Evolutionary conservation across 2,797 vertebrate species (phyloP).

Genomic region (Adelosebastes latens): DNA sequence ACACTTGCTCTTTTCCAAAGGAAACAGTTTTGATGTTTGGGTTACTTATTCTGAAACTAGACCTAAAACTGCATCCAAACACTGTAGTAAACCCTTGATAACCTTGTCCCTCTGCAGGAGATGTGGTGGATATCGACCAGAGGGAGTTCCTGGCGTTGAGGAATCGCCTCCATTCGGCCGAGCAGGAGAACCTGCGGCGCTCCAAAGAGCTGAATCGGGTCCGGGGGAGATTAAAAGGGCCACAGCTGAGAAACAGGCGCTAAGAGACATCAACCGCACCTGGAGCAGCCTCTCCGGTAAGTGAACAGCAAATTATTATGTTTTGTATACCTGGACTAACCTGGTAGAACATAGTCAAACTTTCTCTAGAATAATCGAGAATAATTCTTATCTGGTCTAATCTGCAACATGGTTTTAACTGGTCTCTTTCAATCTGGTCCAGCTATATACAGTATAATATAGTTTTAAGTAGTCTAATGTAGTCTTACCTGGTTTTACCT

Average conservation of each 20-base stretch:
- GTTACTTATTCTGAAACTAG: not conserved
- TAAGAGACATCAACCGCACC: slow-evolving; percentile 92
- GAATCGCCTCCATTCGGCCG: slow-evolving; percentile 91
- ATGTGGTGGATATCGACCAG: slow-evolving; percentile 95
- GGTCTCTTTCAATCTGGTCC: not conserved
- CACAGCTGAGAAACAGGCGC: slow-evolving; percentile 92
- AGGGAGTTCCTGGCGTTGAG: slow-evolving; percentile 93
- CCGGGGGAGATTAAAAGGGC: slow-evolving; percentile 95
- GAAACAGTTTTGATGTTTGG: not conserved
- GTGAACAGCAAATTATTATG: not conserved
- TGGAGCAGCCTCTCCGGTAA: slow-evolving; percentile 87
- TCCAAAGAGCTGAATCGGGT: slow-evolving; percentile 97
- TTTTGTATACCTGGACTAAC: not conserved
- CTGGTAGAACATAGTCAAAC: not conserved
- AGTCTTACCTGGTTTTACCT: not conserved
- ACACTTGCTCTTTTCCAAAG: not conserved
- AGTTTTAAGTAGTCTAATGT: not conserved
- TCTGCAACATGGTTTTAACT: not conserved
- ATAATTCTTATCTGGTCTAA: not conserved
- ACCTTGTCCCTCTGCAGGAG: slow-evolving; percentile 77
- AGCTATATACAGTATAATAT: not conserved
- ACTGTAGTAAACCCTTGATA: not conserved
- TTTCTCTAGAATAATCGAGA: too few species aligned
- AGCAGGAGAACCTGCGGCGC: slow-evolving; percentile 74
- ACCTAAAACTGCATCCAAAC: not conserved